Percentiles rank a stretch among this genome's conserved stretches.
Evolutionary conservation across 2,888 invertebrate genomes (phyloP).

Genomic region (Sesamia inferens): DNA sequence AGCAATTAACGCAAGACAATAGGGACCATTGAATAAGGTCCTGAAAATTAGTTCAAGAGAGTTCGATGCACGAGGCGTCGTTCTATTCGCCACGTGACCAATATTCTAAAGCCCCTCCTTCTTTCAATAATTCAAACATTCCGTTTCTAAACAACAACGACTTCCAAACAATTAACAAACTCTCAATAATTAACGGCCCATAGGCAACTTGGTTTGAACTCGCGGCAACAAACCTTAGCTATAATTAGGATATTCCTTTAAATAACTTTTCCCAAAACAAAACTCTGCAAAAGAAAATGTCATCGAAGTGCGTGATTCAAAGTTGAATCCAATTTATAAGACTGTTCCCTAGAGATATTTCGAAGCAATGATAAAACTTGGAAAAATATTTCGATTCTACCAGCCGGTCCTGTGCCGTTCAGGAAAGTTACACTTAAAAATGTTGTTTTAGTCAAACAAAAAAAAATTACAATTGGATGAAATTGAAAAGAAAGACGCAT

Average conservation of each 20-base stretch:
- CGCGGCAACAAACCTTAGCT: constrained; percentile 47
- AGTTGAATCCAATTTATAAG: constrained; percentile 88
- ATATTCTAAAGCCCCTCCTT: constrained; percentile 73
- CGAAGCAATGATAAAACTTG: constrained; percentile 86
- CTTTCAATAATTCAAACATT: constrained; percentile 81
- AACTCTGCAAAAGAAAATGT: constrained; percentile 67
- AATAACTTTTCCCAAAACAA: constrained; percentile 61
- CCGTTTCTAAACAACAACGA: constrained; percentile 74
- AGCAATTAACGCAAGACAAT: constrained; percentile 70
- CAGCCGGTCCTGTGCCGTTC: constrained; percentile 57
- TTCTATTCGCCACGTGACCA: constrained; percentile 76
- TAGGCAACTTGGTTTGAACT: constrained; percentile 64
- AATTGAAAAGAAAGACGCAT: constrained; percentile 12
- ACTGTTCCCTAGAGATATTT: constrained; percentile 85
- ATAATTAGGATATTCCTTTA: constrained; percentile 56
- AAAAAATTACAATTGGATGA: constrained; percentile 15
- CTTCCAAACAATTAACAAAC: constrained; percentile 80
- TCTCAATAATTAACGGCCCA: constrained; percentile 75
- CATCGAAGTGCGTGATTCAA: constrained; percentile 80
- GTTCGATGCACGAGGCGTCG: constrained; percentile 71
- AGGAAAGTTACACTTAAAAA: constrained; percentile 35
- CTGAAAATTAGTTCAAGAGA: constrained; percentile 68
- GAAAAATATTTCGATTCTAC: constrained; percentile 77
- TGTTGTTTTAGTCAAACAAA: constrained; percentile 31
- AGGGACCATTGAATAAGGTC: constrained; percentile 65